Evolutionary conservation across 2,113 vertebrate genomes (phyloP), one percentile per base, ranked within the genome.

Genomic region (Chloebia gouldiae): DNA sequence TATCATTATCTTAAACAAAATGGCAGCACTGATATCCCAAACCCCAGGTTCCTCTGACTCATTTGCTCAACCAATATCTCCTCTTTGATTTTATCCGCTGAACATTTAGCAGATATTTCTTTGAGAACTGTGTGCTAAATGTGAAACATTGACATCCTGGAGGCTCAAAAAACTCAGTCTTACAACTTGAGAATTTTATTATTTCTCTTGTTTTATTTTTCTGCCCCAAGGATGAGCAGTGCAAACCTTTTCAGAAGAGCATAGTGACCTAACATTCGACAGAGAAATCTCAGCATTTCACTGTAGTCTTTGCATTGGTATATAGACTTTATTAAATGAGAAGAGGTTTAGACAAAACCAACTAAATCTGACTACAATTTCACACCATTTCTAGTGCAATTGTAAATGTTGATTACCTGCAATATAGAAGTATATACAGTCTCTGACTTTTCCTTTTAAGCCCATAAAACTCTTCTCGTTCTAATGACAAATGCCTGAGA

Each of bases 271-370:
- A 64, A 47, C 45, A 88, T 21, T 84, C 71, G 70, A 64, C 83
- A 76, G 47, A 93, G 80, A 91, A 86, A 60, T 53, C 64, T 51
- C 22, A 53, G 76, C 31, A 4, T 83, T 88, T 87, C 42, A 71
- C 51, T 77, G 45, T 40, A 73, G 12, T 64, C 89, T 95, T 93
- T 86, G 49, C 81, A 78, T 44, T 72, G 45, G 47, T 71, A 91
- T 51, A 90, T 75, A 92, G 90, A 92, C 9, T 54, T 64, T 86
- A 90, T 79, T 95, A 95, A 96, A 92, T 40, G 84, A 94, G 93
- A 91, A 94, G 88, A 94, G 54, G 78, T 30, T 79, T 80, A 84
- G 78, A 72, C 54, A 91, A 95, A 96, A 50, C 27, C 71, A 81
- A 60, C 37, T 80, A 76, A 80, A 90, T 33, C 63, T 77, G 50